phyloP scores from a whole-genome alignment of 2,113 vertebrate genomes.

The Galeopterus variegatus region DNA sequence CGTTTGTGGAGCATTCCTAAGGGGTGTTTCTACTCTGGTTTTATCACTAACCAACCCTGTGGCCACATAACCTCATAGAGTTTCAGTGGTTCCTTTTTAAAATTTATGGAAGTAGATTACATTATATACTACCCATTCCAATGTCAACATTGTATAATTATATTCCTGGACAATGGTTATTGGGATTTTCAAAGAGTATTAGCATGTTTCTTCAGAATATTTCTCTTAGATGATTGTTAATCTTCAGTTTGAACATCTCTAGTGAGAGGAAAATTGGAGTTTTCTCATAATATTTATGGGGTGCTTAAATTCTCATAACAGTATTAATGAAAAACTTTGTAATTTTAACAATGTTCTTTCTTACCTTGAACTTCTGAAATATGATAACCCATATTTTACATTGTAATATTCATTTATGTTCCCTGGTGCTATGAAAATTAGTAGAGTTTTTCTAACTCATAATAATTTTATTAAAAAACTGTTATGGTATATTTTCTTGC shows the following conservation, averaged over 20 bases:
- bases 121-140: background rate
- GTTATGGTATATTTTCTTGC: background rate
- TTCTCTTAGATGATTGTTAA: background rate
- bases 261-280: background rate
- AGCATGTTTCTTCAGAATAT: conserved; percentile 26
- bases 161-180: background rate
- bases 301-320: conserved; percentile 34
- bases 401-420: conserved; percentile 1
- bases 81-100: background rate
- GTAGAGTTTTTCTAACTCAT: conserved; percentile 16
- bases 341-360: background rate
- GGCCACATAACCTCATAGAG: background rate
- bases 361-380: conserved; percentile 37
- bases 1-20: conserved; percentile 6
- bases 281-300: conserved; percentile 28
- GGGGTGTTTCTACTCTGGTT: background rate
- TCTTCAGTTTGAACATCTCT: conserved; percentile 18
- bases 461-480: conserved; percentile 15
- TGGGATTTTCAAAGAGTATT: conserved; percentile 31
- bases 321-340: conserved; percentile 55
- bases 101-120: background rate
- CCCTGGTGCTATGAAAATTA: background rate
- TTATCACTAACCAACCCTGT: background rate
- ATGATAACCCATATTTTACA: conserved; percentile 16
- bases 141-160: background rate